Conservation (phyloP, 2,113 vertebrate species). For the Harpagus bidentatus region DNA sequence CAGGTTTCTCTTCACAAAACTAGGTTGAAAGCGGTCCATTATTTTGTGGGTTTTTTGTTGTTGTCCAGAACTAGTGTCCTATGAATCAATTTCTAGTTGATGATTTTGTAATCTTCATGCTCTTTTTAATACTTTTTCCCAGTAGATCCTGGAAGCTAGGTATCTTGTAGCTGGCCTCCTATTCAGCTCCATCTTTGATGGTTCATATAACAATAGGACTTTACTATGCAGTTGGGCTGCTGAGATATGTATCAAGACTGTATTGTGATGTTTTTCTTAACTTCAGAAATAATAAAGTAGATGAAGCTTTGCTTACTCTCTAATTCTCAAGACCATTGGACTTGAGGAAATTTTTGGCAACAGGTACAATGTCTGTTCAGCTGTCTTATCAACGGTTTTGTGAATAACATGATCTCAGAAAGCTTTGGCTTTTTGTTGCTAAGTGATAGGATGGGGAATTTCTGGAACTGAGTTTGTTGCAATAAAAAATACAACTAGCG, state of each 20-base stretch:
- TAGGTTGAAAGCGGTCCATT: neutral
- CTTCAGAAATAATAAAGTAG: neutral
- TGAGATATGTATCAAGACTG: neutral
- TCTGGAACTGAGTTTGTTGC: neutral
- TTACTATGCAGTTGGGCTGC: neutral
- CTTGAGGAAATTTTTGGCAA: neutral
- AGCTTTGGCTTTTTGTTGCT: neutral
- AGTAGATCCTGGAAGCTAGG: neutral
- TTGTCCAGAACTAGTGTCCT: neutral
- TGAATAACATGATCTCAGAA: neutral
- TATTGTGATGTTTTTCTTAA: neutral
- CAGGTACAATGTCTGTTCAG: neutral
- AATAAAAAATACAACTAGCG: neutral
- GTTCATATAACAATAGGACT: neutral
- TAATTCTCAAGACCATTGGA: neutral
- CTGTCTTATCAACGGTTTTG: neutral
- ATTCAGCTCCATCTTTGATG: neutral
- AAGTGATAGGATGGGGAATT: neutral
- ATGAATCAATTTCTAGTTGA: neutral
- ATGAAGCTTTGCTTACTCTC: neutral
- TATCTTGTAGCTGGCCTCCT: neutral
- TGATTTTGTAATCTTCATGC: neutral
- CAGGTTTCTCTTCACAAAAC: neutral
- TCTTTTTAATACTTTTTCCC: neutral
- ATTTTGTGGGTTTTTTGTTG: neutral